Base-by-base conservation (phyloP, 2,888 invertebrate species). In the Acleris holmiana region DNA sequence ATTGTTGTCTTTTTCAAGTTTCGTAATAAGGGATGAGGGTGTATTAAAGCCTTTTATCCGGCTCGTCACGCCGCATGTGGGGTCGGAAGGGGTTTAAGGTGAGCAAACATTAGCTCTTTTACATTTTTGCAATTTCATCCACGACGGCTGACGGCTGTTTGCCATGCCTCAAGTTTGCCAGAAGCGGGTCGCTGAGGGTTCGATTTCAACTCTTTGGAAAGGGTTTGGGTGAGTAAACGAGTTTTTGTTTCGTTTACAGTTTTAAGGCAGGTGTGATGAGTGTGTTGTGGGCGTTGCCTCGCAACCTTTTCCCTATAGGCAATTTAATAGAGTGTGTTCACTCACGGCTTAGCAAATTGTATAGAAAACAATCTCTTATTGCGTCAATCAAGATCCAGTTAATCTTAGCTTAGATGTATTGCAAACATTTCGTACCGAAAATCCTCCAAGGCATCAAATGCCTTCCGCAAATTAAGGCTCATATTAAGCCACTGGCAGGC, bases 1-100 rank as follows among this genome's bases (percentile, higher is more conserved):
- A 92, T 91, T 91, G 92, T 92, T 92, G 92, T 91, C 92, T 92
- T 92, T 92, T 92, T 92, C 92, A 92, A 92, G 91, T 92, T 91
- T 91, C 89, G 91, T 92, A 92, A 92, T 92, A 92, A 92, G 92
- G 91, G 91, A 90, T 91, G 91, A 91, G 92, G 91, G 91, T 92
- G 91, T 92, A 92, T 92, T 92, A 92, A 92, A 92, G 92, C 91
- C 91, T 91, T 92, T 92, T 91, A 92, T 91, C 91, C 91, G 86
- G 90, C 91, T 92, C 92, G 91, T 92, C 91, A 91, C 91, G 90
- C 89, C 80, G 83, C 76, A 78, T 85, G 83, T 85, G 86, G 90
- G 91, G 89, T 88, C 84, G 88, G 89, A 90, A 91, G 89, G 89
- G 91, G 91, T 91, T 91, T 88, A 90, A 92, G 91, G 92, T 91